phyloP scores from a whole-genome alignment of 2,797 vertebrate species.

The Calcarius lapponicus region DNA sequence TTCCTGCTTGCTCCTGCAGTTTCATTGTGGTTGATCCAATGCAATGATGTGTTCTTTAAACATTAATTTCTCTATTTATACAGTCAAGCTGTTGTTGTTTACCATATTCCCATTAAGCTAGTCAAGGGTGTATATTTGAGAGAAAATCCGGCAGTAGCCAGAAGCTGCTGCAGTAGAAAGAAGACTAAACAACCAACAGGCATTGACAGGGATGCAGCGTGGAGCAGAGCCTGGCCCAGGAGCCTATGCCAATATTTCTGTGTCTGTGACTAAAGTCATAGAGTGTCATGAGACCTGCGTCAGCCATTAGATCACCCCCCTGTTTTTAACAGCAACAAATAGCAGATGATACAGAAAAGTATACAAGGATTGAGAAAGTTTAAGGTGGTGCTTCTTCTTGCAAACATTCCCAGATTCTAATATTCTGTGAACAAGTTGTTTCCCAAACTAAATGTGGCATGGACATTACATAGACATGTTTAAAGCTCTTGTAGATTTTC shows the following conservation, averaged over 20 bases:
- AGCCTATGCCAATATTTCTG: background rate
- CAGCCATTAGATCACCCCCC: background rate
- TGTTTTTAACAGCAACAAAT: background rate
- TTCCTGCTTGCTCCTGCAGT: background rate
- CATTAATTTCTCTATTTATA: slow-evolving; percentile 12
- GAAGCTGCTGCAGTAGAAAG: background rate
- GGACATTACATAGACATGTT: background rate
- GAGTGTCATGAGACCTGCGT: background rate
- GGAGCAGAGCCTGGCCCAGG: background rate
- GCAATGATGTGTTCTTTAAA: background rate
- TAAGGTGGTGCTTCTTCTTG: background rate
- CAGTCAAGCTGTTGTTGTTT: slow-evolving; percentile 36
- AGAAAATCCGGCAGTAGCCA: background rate
- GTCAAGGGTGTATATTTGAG: background rate
- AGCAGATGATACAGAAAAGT: background rate
- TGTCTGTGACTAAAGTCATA: background rate
- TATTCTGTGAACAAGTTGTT: background rate
- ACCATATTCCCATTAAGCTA: background rate
- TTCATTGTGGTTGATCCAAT: background rate
- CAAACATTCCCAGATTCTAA: background rate
- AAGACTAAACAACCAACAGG: background rate
- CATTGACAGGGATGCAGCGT: background rate
- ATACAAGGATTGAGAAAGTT: background rate
- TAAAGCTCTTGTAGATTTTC: background rate
- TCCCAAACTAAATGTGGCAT: background rate